These are phyloP conservation scores for Ochotona curzoniae DNA, from an alignment of 2,113 vertebrate species.

Conservation along the genomic window DNA sequence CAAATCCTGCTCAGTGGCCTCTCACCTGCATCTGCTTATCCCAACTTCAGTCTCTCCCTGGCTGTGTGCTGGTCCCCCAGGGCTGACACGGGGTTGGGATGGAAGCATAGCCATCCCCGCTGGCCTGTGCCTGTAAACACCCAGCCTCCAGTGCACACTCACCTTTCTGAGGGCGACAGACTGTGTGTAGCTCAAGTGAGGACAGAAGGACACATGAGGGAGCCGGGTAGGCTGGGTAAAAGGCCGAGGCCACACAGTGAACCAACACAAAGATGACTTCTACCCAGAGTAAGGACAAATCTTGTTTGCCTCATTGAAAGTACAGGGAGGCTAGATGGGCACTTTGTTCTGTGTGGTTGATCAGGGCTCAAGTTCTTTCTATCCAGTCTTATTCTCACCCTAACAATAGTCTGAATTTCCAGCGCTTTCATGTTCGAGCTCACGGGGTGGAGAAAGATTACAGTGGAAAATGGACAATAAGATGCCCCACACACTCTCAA, in stretches of 20 bases:
- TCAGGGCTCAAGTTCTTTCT: background rate
- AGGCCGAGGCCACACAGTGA: background rate
- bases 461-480: background rate
- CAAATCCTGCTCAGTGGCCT: background rate
- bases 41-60: background rate
- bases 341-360: background rate
- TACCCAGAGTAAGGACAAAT: background rate
- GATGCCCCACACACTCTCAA: fast-evolving
- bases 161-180: background rate
- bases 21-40: no score
- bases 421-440: background rate
- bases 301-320: background rate
- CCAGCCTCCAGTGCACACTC: fast-evolving
- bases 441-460: no score
- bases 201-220: no score
- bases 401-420: background rate
- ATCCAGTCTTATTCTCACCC: background rate
- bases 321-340: fast-evolving
- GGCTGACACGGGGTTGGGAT: background rate
- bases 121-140: background rate
- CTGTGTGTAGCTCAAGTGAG: background rate
- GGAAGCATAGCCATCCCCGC: fast-evolving
- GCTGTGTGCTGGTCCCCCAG: background rate
- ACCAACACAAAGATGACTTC: background rate
- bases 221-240: no score